phyloP scores from a whole-genome alignment of 1,140 invertebrate species.

The Chlorops oryzae region DNA sequence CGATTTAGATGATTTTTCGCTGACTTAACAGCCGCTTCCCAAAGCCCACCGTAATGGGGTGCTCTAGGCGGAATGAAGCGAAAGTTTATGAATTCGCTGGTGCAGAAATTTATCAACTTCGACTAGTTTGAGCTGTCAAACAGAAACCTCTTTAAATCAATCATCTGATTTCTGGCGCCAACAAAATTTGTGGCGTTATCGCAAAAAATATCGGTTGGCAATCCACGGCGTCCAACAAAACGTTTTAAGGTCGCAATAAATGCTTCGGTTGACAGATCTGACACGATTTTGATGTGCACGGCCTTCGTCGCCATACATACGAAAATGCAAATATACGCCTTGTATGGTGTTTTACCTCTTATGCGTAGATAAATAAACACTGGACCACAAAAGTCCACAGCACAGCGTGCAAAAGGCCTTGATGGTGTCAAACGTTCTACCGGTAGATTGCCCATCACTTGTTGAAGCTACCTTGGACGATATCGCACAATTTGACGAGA shows the following conservation, averaged over 20 bases:
- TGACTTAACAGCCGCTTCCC: no score
- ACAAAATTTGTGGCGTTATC: slow-evolving; percentile 5
- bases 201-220: slow-evolving; percentile 1
- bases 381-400: slow-evolving; percentile 4
- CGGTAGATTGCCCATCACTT: slow-evolving; percentile 2
- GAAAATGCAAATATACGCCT: slow-evolving; percentile 21
- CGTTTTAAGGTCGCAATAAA: slow-evolving; percentile 28
- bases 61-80: background rate
- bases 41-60: background rate
- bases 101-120: background rate
- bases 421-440: background rate
- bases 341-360: slow-evolving; percentile 8
- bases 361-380: background rate
- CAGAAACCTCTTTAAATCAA: background rate
- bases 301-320: slow-evolving; percentile 30
- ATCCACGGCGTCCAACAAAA: slow-evolving; percentile 21
- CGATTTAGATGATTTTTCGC: background rate
- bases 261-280: slow-evolving; percentile 24
- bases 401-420: background rate
- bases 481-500: no score
- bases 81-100: slow-evolving; percentile 1
- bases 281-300: slow-evolving; percentile 34
- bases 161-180: background rate
- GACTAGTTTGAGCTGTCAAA: background rate
- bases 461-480: background rate